phyloP scores from a whole-genome alignment of 2,888 invertebrate species.

The Rhamnusium bicolor region DNA sequence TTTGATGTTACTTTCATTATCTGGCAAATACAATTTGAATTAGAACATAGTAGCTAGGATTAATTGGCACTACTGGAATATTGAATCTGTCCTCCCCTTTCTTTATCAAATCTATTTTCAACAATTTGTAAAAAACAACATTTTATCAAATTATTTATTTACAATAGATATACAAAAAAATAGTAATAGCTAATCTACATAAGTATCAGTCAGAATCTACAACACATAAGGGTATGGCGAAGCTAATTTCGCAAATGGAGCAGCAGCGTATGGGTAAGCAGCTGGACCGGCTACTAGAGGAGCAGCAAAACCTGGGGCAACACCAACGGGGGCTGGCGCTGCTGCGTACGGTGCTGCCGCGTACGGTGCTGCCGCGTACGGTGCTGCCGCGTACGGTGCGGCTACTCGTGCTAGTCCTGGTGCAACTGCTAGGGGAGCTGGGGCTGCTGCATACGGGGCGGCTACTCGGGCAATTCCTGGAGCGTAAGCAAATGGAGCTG shows the following conservation, averaged over 20 bases:
- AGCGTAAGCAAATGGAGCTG: constrained; percentile 35
- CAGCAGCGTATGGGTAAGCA: not conserved
- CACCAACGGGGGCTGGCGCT: constrained; percentile 41
- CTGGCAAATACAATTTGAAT: no score
- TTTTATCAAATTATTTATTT: constrained; percentile 29
- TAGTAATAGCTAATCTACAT: constrained; percentile 5
- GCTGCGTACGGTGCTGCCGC: constrained; percentile 31
- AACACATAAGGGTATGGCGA: constrained; percentile 35
- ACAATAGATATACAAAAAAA: constrained; percentile 33
- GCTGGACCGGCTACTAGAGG: constrained; percentile 48
- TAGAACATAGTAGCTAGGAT: no score
- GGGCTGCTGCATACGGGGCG: constrained; percentile 43
- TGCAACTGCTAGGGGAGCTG: constrained; percentile 34
- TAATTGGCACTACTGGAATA: no score
- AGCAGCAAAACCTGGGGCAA: constrained; percentile 53
- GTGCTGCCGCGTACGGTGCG: constrained; percentile 32
- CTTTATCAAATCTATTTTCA: no score
- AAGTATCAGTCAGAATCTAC: constrained; percentile 42
- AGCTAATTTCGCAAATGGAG: constrained; percentile 6
- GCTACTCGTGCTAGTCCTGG: constrained; percentile 43
- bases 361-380: constrained; percentile 11
- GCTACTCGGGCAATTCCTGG: constrained; percentile 37
- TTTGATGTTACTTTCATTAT: no score
- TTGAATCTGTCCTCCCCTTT: no score
- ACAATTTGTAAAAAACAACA: not conserved